Evolutionary conservation across 2,113 vertebrate species (phyloP).

Genomic region (Odocoileus hemionus): DNA sequence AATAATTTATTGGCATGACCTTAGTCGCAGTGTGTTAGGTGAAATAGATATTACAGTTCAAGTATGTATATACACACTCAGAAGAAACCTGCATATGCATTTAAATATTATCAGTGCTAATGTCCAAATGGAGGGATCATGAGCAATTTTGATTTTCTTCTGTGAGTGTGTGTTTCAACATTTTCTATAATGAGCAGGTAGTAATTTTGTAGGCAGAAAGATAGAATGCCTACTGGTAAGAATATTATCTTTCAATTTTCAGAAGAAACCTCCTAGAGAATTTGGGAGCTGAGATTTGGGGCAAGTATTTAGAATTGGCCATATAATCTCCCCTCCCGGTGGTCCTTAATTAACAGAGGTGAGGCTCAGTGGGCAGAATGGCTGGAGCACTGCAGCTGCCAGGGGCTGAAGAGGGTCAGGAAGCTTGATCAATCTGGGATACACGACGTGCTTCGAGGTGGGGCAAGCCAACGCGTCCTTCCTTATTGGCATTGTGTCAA

Average conservation of each 20-base stretch:
- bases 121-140: neutral
- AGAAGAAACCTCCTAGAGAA: neutral
- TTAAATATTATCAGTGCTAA: neutral
- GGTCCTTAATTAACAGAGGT: neutral
- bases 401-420: neutral
- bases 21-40: no score
- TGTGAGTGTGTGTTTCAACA: neutral
- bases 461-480: neutral
- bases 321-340: neutral
- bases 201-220: neutral
- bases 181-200: neutral
- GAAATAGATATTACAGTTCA: neutral
- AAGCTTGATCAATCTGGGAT: neutral
- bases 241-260: neutral
- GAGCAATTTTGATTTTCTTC: neutral
- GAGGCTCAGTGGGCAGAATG: neutral
- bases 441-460: neutral
- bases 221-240: neutral
- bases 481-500: neutral
- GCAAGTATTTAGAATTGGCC: neutral
- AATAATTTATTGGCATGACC: neutral
- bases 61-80: accelerated
- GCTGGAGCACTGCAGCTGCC: neutral
- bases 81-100: neutral
- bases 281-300: neutral